Conservation (phyloP, 2,797 vertebrate species). For the Crypturellus tataupa region DNA sequence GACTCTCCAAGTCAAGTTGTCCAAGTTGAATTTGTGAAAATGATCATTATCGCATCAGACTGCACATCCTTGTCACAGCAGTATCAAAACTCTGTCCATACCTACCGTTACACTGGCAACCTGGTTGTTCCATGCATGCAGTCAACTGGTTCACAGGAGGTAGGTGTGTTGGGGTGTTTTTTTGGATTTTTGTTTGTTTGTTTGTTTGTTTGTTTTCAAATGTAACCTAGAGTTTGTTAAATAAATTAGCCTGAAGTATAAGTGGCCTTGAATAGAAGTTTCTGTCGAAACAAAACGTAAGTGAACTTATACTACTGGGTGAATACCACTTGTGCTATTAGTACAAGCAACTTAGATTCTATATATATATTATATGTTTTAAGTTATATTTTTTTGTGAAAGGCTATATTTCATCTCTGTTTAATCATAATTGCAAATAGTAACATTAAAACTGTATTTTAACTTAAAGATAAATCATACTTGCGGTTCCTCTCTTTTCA, state of each 20-base stretch:
- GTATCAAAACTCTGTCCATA: rapidly evolving
- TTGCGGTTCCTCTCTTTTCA: not conserved
- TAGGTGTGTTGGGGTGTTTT: too few relatives aligned
- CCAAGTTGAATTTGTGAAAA: not conserved
- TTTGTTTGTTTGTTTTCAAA: not conserved
- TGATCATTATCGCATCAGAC: not conserved
- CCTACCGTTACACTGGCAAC: rapidly evolving
- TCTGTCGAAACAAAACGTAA: not conserved
- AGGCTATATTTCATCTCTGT: not conserved
- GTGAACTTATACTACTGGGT: not conserved
- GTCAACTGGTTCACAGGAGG: not conserved
- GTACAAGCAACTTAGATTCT: not conserved
- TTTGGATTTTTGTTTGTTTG: too few relatives aligned
- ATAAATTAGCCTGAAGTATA: not conserved
- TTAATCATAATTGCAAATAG: not conserved
- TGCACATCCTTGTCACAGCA: rapidly evolving
- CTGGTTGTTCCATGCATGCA: rapidly evolving
- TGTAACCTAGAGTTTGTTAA: not conserved
- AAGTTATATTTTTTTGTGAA: not conserved
- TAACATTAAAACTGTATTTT: not conserved
- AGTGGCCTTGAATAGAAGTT: not conserved
- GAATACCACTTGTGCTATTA: not conserved
- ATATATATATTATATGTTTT: not conserved
- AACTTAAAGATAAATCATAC: not conserved
- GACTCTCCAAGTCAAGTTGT: not conserved